These are phyloP conservation scores for Stenolophus ochropezus DNA, from an alignment of 2,888 invertebrate genomes.

Conservation along the genomic window DNA sequence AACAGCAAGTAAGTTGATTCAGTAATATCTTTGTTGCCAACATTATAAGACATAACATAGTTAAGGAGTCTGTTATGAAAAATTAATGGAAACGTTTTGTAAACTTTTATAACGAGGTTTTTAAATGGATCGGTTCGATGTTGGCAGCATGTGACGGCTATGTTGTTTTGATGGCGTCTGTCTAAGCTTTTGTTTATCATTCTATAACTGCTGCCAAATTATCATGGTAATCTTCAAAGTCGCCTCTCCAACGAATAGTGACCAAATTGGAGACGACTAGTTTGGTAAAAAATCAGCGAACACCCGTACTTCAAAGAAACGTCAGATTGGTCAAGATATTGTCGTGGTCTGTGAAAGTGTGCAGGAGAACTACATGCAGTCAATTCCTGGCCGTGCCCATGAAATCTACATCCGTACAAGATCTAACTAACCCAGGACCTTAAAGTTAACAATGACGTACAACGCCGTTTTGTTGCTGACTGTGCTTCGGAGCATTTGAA, in stretches of 20 bases:
- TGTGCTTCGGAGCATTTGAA: too few species aligned
- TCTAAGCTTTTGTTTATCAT: slow-evolving; percentile 57
- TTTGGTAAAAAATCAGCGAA: too few species aligned
- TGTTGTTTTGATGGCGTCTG: slow-evolving; percentile 58
- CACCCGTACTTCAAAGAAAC: too few species aligned
- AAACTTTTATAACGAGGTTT: neutral
- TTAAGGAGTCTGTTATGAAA: too few species aligned
- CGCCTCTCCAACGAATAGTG: neutral
- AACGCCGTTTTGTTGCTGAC: neutral
- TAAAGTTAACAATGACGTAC: neutral
- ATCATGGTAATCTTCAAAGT: neutral
- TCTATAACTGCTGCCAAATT: neutral
- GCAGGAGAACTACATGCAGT: too few species aligned
- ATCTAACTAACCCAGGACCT: neutral
- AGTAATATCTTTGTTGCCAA: too few species aligned
- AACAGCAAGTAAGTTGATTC: too few species aligned
- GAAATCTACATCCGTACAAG: neutral
- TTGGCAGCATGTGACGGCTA: slow-evolving; percentile 57
- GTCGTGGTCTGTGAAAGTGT: too few species aligned
- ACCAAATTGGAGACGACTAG: neutral
- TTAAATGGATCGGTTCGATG: slow-evolving; percentile 1
- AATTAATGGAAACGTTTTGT: too few species aligned
- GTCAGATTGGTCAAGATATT: too few species aligned
- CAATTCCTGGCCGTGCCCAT: neutral
- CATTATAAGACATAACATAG: too few species aligned